Conservation (phyloP, 2,888 invertebrate genomes). For the Drosophila mimica region DNA sequence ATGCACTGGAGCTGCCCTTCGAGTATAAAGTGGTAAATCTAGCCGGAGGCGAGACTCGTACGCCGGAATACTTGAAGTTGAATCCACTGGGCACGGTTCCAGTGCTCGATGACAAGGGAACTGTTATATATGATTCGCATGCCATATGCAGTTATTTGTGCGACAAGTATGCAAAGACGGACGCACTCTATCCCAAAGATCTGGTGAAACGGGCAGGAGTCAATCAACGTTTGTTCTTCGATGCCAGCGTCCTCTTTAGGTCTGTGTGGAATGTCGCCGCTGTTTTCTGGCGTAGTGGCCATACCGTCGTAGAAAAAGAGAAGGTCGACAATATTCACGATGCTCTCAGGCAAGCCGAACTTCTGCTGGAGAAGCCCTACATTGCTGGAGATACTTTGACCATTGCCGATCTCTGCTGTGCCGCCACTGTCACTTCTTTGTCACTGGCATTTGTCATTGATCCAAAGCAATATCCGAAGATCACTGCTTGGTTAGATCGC, state of each 20-base stretch:
- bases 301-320: constrained; percentile 51
- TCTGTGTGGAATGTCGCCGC: constrained; percentile 39
- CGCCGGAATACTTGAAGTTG: constrained; percentile 76
- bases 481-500: constrained; percentile 65
- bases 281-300: constrained; percentile 31
- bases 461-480: constrained; percentile 59
- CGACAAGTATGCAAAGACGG: constrained; percentile 51
- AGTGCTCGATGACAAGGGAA: constrained; percentile 46
- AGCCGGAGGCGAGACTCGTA: constrained; percentile 42
- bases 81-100: constrained; percentile 86
- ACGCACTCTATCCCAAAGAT: constrained; percentile 48
- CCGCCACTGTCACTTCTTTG: constrained; percentile 51
- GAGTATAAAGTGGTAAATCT: constrained; percentile 74
- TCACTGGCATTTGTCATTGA: constrained; percentile 54
- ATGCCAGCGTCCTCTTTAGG: constrained; percentile 47
- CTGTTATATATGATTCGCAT: constrained; percentile 38
- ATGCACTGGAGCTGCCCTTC: constrained; percentile 86
- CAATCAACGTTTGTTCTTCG: constrained; percentile 65
- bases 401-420: constrained; percentile 72
- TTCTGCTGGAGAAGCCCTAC: constrained; percentile 53
- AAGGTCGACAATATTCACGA: constrained; percentile 48
- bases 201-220: constrained; percentile 49
- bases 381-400: constrained; percentile 67
- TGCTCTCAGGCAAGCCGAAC: constrained; percentile 52
- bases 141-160: constrained; percentile 47